Base-by-base conservation (phyloP, 2,888 invertebrate genomes). In the Macaria liturata region DNA sequence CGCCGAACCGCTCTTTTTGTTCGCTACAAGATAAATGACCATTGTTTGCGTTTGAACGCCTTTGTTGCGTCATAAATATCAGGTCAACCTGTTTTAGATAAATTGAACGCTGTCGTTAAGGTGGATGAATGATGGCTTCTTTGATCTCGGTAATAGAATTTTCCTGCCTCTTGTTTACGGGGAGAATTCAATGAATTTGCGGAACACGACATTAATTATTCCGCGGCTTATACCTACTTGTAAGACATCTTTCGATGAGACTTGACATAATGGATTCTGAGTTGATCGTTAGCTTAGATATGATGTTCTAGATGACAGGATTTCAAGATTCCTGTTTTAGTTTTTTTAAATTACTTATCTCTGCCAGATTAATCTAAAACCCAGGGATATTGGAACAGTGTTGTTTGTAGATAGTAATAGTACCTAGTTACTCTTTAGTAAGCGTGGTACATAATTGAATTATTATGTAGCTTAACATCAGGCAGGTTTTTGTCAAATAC, bases 1-100 rank as follows among this genome's bases (percentile, higher is more conserved):
- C 84, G 73, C 71, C 74, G 79, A 75, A 79, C 65, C 76, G 76
- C 69, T 75, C 71, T 83, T 86, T 86, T 83, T 78, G 78, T 82
- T 70, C 65, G 72, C 68, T 73, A 69, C 71, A 80, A 83, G 85
- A 89, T 85, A 83, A 83, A 88, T 86, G 74, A 78, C 74, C 73
- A 74, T 80, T 83, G 84, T 83, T 80, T 78, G 74, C 66, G 72
- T 72, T 74, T 69, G 72, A 72, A 70, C 73, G 69, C 69, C 67
- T 73, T 81, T 79, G 76, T 83, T 72, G 63, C 62, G 60, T 72
- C 63, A 67, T 62, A 65, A 72, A 72, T 67, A 72, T 67, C 59
- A 49, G 57, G 45, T 32, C 45, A 42, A 9, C 47, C 43, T 32
- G 47, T 32, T 39, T 49, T 42, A 44, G 42, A 47, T 46, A 46